Conservation (phyloP, 2,797 vertebrate species). For the Syngnathus acus region DNA sequence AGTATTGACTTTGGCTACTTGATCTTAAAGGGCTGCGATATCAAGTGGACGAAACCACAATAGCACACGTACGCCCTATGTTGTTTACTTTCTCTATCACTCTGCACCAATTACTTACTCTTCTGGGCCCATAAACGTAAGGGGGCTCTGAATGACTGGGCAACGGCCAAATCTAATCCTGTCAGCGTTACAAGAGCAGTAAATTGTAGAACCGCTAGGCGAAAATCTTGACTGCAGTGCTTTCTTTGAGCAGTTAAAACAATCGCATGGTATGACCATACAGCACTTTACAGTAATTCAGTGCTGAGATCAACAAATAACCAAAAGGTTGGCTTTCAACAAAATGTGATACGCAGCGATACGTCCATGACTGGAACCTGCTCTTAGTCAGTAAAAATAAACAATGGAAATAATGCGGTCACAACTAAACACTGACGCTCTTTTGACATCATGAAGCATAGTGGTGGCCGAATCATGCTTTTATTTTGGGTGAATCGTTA, state of each 20-base stretch:
- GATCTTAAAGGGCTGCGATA: constrained; percentile 31
- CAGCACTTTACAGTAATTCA: background rate
- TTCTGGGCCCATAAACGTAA: background rate
- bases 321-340: background rate
- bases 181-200: background rate
- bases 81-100: background rate
- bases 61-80: constrained; percentile 3
- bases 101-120: constrained; percentile 9
- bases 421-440: too few species aligned
- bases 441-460: too few species aligned
- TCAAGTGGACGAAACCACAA: constrained; percentile 30
- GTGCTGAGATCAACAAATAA: background rate
- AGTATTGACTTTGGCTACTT: constrained; percentile 28
- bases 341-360: too few species aligned
- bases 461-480: too few species aligned
- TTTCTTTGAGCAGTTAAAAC: background rate
- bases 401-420: too few species aligned
- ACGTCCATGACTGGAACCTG: too few species aligned
- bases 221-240: background rate
- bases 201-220: background rate
- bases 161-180: constrained; percentile 1
- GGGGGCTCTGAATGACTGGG: background rate
- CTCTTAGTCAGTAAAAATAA: too few species aligned
- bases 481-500: too few species aligned
- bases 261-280: background rate